phyloP scores from a whole-genome alignment of 2,888 invertebrate genomes.

The Brenthis daphne region DNA sequence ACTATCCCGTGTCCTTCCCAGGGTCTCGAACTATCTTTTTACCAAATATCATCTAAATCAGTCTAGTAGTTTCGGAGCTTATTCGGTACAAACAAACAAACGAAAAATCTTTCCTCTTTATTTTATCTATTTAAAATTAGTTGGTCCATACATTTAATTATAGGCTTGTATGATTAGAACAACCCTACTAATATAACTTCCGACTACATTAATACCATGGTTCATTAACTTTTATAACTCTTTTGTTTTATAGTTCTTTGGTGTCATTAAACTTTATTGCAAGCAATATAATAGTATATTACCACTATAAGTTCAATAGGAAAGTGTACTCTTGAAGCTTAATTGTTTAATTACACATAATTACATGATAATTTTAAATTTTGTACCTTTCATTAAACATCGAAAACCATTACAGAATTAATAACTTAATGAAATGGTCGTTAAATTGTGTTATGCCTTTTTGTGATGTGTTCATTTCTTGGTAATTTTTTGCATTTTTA shows the following conservation, averaged over 20 bases:
- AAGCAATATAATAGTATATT: neutral
- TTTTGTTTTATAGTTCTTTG: constrained; percentile 12
- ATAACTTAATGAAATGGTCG: too few relatives aligned
- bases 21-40: too few relatives aligned
- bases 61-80: too few relatives aligned
- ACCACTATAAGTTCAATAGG: constrained; percentile 2
- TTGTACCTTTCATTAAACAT: neutral
- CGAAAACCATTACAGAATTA: neutral
- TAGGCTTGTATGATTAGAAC: constrained; percentile 7
- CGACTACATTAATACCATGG: constrained; percentile 1
- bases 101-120: too few relatives aligned
- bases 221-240: constrained; percentile 2
- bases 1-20: too few relatives aligned
- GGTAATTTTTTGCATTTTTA: constrained; percentile 8
- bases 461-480: too few relatives aligned
- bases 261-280: constrained; percentile 11
- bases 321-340: constrained; percentile 6
- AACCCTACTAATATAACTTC: neutral
- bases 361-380: neutral
- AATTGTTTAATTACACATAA: constrained; percentile 2
- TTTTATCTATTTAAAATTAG: neutral
- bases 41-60: too few relatives aligned
- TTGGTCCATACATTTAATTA: neutral
- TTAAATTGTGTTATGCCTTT: too few relatives aligned
- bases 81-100: too few relatives aligned